Percentiles rank a stretch among this genome's conserved stretches.
These are phyloP conservation scores for Suillia variegata DNA, from an alignment of 2,888 invertebrate genomes.

Conservation along the genomic window DNA sequence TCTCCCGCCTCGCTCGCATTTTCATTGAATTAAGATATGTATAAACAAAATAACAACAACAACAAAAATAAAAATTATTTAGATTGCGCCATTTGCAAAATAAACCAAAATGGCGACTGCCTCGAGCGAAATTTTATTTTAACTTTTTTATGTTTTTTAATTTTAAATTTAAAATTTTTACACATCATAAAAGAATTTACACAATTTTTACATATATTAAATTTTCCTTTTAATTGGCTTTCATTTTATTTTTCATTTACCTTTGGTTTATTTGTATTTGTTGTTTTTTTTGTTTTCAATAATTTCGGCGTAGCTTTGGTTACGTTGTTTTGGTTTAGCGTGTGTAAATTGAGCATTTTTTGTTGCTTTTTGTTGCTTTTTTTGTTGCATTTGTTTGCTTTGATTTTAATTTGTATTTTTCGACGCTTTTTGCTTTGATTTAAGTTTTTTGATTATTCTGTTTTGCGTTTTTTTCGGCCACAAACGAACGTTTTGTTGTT, in stretches of 20 bases:
- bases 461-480: neutral
- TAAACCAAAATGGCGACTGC: slow-evolving; percentile 6
- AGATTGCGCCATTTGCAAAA: slow-evolving; percentile 17
- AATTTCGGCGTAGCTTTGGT: too few relatives aligned
- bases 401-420: neutral
- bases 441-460: neutral
- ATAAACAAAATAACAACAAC: slow-evolving; percentile 18
- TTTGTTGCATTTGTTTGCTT: neutral
- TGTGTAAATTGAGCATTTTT: slow-evolving; percentile 23
- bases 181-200: too few relatives aligned
- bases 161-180: too few relatives aligned
- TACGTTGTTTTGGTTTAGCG: too few relatives aligned
- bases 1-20: too few relatives aligned
- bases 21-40: too few relatives aligned
- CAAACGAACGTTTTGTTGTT: too few relatives aligned
- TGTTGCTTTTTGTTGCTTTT: neutral
- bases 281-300: too few relatives aligned
- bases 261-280: too few relatives aligned
- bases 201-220: neutral
- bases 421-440: neutral
- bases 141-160: too few relatives aligned
- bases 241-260: too few relatives aligned
- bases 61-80: neutral
- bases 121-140: too few relatives aligned
- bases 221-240: neutral